Evolutionary conservation across 1,140 invertebrate genomes (phyloP), one percentile per base, ranked within the genome.

Genomic region (Babylonia areolata): DNA sequence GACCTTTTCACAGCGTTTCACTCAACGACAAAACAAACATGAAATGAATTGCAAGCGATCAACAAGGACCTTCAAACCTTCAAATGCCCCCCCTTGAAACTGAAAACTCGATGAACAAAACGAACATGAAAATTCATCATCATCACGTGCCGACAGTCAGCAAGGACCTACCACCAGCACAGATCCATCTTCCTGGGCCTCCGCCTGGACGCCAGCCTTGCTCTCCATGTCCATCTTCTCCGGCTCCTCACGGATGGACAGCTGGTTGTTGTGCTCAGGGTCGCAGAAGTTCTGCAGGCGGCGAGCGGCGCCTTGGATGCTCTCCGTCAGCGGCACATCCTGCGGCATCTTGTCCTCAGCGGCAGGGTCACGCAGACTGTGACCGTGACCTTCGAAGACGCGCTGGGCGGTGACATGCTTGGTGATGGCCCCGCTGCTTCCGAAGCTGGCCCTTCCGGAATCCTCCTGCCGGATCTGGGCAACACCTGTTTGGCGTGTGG

Each of bases 351-450:
- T 86, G 23, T 88, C 88, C n/a, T 91, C 89, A 9, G 40, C 80
- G 5, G 89, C 81, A 11, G 86, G 75, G 33, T 87, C 86, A 5
- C 85, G 75, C 75, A 93, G 81, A 15, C 91, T 91, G 86, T 93
- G 92, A 82, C 92, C 92, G 88, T 92, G 91, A 89, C 92, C 92
- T 86, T 87, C 87, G 80, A 92, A 92, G 33, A 90, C 89, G n/a
- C 35, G 58, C 33, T 46, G 77, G 5, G 6, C 5, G 33, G 9
- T 58, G 5, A 71, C n/a, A 17, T 54, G 85, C 79, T 87, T 85
- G 73, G 81, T 82, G 17, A 91, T 42, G 17, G 88, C 91, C 33
- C 90, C 89, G 86, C 90, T 91, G 28, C 84, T 85, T 46, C 90
- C 88, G 84, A 91, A 90, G 20, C 46, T 54, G 54, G 81, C 81